Percentiles rank a stretch among this genome's conserved stretches.
Evolutionary conservation across 2,113 vertebrate species (phyloP).

Genomic region (Falcunculus frontatus): DNA sequence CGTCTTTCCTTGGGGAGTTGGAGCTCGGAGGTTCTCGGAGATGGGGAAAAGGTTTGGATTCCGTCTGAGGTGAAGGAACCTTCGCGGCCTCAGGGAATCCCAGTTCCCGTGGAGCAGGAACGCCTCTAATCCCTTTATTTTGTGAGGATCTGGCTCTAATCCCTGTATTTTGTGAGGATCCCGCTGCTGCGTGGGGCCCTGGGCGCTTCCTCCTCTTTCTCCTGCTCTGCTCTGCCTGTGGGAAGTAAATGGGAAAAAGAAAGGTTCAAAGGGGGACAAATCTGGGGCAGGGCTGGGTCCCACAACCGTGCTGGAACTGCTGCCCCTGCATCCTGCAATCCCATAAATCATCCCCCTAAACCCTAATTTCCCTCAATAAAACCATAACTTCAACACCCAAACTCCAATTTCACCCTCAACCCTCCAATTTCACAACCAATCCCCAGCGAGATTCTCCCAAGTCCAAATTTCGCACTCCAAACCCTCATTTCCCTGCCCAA

Average conservation of each 20-base stretch:
- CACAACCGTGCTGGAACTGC: fast-evolving
- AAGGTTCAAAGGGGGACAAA: not conserved
- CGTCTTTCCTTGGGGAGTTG: fast-evolving
- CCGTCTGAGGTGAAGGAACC: not conserved
- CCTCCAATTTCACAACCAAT: not conserved
- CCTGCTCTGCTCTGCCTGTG: too few relatives aligned
- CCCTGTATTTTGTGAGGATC: not conserved
- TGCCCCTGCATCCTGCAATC: not conserved
- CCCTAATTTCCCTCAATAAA: not conserved
- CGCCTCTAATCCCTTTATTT: fast-evolving
- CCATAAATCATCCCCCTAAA: not conserved
- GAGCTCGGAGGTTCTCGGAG: not conserved
- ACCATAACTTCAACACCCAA: fast-evolving
- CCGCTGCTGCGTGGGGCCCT: fast-evolving
- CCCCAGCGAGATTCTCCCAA: too few relatives aligned
- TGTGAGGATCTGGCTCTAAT: not conserved
- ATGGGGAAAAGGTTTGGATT: not conserved
- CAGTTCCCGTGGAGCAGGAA: fast-evolving
- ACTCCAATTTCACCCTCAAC: not conserved
- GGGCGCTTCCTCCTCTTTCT: too few relatives aligned
- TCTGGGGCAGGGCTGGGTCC: not conserved
- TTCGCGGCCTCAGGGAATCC: not conserved
- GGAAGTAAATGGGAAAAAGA: not conserved
- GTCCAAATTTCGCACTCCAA: fast-evolving
- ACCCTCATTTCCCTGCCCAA: not conserved